Evolutionary conservation across 2,113 vertebrate genomes (phyloP), one percentile per base, ranked within the genome.

Genomic region (Andinoacara biseriatus): DNA sequence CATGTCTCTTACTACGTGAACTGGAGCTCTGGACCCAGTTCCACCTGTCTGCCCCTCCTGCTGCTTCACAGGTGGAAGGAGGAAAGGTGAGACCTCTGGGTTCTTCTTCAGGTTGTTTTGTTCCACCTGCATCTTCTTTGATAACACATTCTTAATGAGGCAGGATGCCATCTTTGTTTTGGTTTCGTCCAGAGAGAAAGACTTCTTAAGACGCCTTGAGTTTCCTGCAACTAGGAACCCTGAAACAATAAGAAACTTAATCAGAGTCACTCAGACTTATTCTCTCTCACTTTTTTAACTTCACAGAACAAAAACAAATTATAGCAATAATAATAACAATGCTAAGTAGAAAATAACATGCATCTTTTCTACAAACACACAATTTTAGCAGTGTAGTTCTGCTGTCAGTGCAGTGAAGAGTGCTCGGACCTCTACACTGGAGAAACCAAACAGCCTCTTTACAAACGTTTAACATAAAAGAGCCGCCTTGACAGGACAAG

Each of bases 81-180:
- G 58, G 40, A 43, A 6, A 8, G 75, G 38, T 14, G 61, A 22
- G 2, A 3, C 52, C 1, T 8, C 56, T 2, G 5, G 10, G 9
- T 13, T 74, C 56, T 18, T 72, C 56, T 77, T 80, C 17, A 29
- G 26, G 5, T 26, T 46, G 56, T 10, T 88, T 69, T 93, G 89
- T 76, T 96, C 96, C 0, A 94, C 94, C 87, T 96, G 96, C 95
- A 98, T 96, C 89, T 97, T 97, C 86, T 97, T 97, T 22, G 95
- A 95, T 6, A 98, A 93, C 10, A 96, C 95, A 0, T 94, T 97
- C 84, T 96, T 97, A 78, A 98, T 97, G 72, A 97, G 91, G 83
- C 93, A 95, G 0, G 97, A 96, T 1, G 97, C 97, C 24, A 95
- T 94, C 87, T 96, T 95, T 40, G 96, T 95, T 89, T 95, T 96